Conservation (phyloP, 1,140 invertebrate genomes). For the Grapholita molesta region DNA sequence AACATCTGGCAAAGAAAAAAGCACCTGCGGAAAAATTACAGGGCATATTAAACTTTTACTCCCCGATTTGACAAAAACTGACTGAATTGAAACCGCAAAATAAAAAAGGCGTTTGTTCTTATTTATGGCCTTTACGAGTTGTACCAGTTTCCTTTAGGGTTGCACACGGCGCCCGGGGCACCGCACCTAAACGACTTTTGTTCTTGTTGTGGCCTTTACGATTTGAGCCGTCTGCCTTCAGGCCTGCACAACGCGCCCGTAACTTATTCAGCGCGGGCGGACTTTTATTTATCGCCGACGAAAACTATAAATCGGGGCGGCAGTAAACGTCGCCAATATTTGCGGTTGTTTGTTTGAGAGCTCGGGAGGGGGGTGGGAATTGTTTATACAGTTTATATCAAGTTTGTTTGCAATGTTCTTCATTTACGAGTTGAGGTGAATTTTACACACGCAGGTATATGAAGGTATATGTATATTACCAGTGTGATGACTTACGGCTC, state of each 20-base stretch:
- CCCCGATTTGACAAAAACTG: neutral
- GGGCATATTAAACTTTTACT: neutral
- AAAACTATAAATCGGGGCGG: neutral
- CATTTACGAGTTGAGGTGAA: too few relatives aligned
- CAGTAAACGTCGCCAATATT: neutral
- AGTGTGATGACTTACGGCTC: too few relatives aligned
- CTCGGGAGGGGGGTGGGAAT: neutral
- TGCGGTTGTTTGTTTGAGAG: neutral
- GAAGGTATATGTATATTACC: too few relatives aligned
- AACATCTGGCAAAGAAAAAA: too few relatives aligned
- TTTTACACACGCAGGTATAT: too few relatives aligned
- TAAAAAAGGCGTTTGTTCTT: too few relatives aligned
- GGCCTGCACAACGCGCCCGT: neutral
- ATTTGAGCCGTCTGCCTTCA: neutral
- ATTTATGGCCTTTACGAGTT: neutral
- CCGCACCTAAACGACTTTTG: too few relatives aligned
- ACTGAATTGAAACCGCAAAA: neutral
- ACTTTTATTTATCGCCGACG: neutral
- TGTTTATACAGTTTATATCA: neutral
- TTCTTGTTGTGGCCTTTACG: neutral
- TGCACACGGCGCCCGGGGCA: neutral
- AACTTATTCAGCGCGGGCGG: neutral
- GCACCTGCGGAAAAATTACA: neutral
- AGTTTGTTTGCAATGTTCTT: neutral
- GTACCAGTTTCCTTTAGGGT: neutral